These are phyloP conservation scores for Mactra quadrangularis DNA, from an alignment of 1,140 invertebrate species.

Conservation along the genomic window DNA sequence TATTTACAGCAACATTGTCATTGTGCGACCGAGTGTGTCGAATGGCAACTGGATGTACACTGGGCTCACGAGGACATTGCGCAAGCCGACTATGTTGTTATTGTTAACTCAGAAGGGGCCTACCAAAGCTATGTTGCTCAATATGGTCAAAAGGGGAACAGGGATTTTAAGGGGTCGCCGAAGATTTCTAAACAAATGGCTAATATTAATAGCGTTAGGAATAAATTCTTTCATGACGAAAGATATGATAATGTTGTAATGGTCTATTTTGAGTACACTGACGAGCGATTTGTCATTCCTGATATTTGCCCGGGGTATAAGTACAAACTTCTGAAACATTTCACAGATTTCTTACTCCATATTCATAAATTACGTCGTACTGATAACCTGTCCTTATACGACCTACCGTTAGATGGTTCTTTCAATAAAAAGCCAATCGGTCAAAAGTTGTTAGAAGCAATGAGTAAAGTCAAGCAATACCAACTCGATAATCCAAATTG, in stretches of 20 bases:
- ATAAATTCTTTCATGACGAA: slow-evolving; percentile 50
- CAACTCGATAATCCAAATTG: slow-evolving; percentile 38
- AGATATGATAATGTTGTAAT: slow-evolving; percentile 56
- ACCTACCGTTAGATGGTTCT: slow-evolving; percentile 50
- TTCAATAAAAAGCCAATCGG: slow-evolving; percentile 31
- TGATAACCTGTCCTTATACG: slow-evolving; percentile 33
- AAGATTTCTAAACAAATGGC: slow-evolving; percentile 2
- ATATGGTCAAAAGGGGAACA: neutral
- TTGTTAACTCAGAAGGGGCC: slow-evolving; percentile 53
- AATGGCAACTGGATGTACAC: slow-evolving; percentile 39
- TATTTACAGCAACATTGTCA: slow-evolving; percentile 39
- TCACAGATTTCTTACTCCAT: slow-evolving; percentile 50
- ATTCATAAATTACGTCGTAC: slow-evolving; percentile 45
- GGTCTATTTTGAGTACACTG: slow-evolving; percentile 56
- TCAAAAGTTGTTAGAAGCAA: slow-evolving; percentile 31
- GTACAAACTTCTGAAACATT: slow-evolving; percentile 49
- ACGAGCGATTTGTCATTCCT: slow-evolving; percentile 41
- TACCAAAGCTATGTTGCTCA: slow-evolving; percentile 10
- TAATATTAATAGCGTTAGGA: slow-evolving; percentile 47
- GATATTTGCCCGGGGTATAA: slow-evolving; percentile 56
- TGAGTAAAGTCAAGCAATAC: slow-evolving; percentile 20
- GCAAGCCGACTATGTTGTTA: slow-evolving; percentile 29
- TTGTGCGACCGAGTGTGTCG: slow-evolving; percentile 28
- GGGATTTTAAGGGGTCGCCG: neutral
- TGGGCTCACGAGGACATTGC: slow-evolving; percentile 51